phyloP scores from a whole-genome alignment of 2,888 invertebrate genomes.

The Andrena bucephala region DNA sequence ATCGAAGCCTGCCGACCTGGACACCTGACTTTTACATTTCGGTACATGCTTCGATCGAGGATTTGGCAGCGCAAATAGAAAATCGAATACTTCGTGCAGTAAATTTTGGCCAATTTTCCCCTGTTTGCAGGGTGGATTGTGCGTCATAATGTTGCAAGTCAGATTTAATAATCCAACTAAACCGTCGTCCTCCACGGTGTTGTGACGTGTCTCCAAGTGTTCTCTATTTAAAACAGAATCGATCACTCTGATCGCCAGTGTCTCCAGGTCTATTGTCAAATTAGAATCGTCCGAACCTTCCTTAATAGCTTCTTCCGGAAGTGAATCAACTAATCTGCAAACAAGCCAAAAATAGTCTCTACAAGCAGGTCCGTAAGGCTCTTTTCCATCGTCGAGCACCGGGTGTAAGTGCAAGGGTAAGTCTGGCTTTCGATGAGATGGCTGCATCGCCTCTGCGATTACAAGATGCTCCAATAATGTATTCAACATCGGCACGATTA shows the following conservation, averaged over 20 bases:
- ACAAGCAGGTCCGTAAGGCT: constrained; percentile 97
- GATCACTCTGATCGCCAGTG: constrained; percentile 90
- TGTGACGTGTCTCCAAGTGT: constrained; percentile 92
- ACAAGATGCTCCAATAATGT: constrained; percentile 93
- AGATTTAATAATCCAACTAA: constrained; percentile 94
- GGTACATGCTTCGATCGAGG: constrained; percentile 94
- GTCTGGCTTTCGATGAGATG: constrained; percentile 82
- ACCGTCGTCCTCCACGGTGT: constrained; percentile 95
- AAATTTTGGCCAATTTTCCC: constrained; percentile 91
- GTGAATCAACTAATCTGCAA: constrained; percentile 94
- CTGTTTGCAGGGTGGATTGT: constrained; percentile 94
- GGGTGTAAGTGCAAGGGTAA: constrained; percentile 86
- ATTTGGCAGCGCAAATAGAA: constrained; percentile 95
- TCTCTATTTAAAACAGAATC: constrained; percentile 92
- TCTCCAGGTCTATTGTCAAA: constrained; percentile 90
- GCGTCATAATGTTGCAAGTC: constrained; percentile 94
- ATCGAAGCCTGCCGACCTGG: constrained; percentile 96
- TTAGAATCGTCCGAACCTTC: constrained; percentile 87
- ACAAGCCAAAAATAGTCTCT: constrained; percentile 97
- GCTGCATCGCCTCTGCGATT: constrained; percentile 94
- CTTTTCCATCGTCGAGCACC: constrained; percentile 93
- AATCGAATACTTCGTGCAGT: constrained; percentile 91
- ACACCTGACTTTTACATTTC: constrained; percentile 96
- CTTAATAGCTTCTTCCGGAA: constrained; percentile 92
- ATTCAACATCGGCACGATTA: constrained; percentile 92